phyloP scores from a whole-genome alignment of 2,888 invertebrate species.

The Buathra laborator region DNA sequence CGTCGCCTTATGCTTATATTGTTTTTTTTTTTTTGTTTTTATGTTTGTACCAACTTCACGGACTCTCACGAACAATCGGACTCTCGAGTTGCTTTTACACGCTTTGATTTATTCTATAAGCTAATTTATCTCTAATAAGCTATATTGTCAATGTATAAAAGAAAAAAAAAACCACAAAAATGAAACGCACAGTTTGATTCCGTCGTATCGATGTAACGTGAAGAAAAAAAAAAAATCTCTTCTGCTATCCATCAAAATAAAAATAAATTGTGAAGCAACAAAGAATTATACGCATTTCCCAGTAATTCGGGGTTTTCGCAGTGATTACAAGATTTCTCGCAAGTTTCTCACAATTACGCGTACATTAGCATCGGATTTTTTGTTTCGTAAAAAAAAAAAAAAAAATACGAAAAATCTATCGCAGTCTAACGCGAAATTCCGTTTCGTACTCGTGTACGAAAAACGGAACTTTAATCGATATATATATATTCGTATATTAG shows the following conservation, averaged over 20 bases:
- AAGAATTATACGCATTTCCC: slow-evolving; percentile 1
- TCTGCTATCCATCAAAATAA: background rate
- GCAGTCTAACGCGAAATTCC: slow-evolving; percentile 52
- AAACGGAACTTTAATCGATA: slow-evolving; percentile 24
- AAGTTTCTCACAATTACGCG: slow-evolving; percentile 31
- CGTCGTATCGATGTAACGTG: background rate
- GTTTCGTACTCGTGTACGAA: slow-evolving; percentile 22
- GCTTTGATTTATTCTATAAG: slow-evolving; percentile 61
- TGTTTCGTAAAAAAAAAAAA: slow-evolving; percentile 15
- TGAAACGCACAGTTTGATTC: slow-evolving; percentile 46
- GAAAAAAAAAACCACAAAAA: background rate
- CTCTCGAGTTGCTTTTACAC: slow-evolving; percentile 55
- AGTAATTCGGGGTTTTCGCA: slow-evolving; percentile 29
- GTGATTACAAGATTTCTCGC: slow-evolving; percentile 33
- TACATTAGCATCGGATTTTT: slow-evolving; percentile 20
- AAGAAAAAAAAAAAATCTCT: slow-evolving; percentile 9
- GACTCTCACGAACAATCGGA: slow-evolving; percentile 55
- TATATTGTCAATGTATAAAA: slow-evolving; percentile 54
- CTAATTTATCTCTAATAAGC: slow-evolving; percentile 52
- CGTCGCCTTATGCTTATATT: slow-evolving; percentile 55
- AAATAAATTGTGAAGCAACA: slow-evolving; percentile 21
- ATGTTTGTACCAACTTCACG: slow-evolving; percentile 68
- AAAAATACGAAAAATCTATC: slow-evolving; percentile 34
- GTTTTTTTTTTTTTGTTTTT: slow-evolving; percentile 37
- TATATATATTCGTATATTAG: slow-evolving; percentile 35